A percentile compares a stretch with the other conserved stretches of the same genome.
Evolutionary conservation across 2,888 invertebrate genomes (phyloP).

Genomic region (Cactoblastis cactorum): DNA sequence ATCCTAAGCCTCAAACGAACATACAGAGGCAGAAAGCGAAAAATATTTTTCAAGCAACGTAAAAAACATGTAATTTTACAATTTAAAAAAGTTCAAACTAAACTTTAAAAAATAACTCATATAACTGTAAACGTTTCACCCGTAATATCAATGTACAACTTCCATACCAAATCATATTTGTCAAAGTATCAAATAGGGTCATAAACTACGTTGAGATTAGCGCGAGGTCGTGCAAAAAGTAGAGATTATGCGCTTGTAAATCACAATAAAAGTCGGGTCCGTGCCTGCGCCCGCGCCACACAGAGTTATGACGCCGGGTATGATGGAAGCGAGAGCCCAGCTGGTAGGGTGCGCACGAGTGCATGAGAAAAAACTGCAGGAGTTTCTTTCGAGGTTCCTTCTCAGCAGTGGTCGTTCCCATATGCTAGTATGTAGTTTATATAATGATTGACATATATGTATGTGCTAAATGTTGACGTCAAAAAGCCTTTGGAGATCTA

Average conservation of each 20-base stretch:
- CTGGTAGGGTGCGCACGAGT: background rate
- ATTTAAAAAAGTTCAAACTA: too few species aligned
- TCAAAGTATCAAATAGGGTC: constrained; percentile 11
- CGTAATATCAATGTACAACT: background rate
- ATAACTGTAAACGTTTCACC: too few species aligned
- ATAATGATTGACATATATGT: too few species aligned
- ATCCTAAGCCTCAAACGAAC: too few species aligned
- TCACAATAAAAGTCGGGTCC: constrained; percentile 73
- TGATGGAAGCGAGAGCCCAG: constrained; percentile 8
- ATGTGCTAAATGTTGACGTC: too few species aligned
- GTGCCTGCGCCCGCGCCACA: constrained; percentile 58
- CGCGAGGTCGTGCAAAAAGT: constrained; percentile 9
- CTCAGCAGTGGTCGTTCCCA: too few species aligned
- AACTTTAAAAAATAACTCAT: too few species aligned
- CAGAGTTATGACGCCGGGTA: constrained; percentile 35
- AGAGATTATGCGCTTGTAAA: constrained; percentile 59
- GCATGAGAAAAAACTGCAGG: background rate
- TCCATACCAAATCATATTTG: constrained; percentile 8
- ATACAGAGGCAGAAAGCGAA: too few species aligned
- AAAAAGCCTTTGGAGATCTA: too few species aligned
- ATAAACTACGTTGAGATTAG: constrained; percentile 9
- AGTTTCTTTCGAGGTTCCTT: background rate
- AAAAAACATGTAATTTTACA: too few species aligned
- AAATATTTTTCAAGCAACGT: too few species aligned
- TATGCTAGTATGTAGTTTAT: too few species aligned